phyloP scores from a whole-genome alignment of 2,113 vertebrate species.

The Heloderma charlesbogerti region DNA sequence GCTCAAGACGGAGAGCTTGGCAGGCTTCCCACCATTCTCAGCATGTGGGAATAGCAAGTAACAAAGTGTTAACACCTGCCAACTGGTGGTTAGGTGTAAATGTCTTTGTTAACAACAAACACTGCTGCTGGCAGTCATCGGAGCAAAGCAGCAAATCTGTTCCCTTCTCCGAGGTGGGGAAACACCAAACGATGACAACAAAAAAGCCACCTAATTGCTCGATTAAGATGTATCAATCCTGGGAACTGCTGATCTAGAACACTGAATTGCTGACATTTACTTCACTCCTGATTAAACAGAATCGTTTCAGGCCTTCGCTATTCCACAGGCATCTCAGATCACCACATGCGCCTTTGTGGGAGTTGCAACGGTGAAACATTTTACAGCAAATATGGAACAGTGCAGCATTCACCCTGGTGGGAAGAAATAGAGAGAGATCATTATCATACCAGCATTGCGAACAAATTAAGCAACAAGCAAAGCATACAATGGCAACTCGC shows the following conservation, averaged over 20 bases:
- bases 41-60: conserved; percentile 93
- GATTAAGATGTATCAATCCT: conserved; percentile 82
- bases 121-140: conserved; percentile 87
- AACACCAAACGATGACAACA: conserved; percentile 67
- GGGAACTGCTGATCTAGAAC: conserved; percentile 82
- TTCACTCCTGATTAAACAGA: conserved; percentile 78
- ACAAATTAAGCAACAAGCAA: not conserved
- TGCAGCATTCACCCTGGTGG: conserved; percentile 34
- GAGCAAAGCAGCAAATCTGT: conserved; percentile 88
- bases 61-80: conserved; percentile 95
- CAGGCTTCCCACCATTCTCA: conserved; percentile 96
- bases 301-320: conserved; percentile 56
- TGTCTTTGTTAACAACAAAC: conserved; percentile 97
- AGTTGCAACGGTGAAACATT: conserved; percentile 34
- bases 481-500: not conserved
- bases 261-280: conserved; percentile 74
- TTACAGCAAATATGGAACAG: not conserved
- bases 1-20: conserved; percentile 91
- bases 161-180: conserved; percentile 75
- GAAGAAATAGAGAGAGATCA: not conserved
- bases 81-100: conserved; percentile 98
- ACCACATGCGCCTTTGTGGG: conserved; percentile 21
- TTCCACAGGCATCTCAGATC: conserved; percentile 40
- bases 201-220: conserved; percentile 80
- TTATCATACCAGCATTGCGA: not conserved